phyloP scores from a whole-genome alignment of 2,888 invertebrate species.

The Ditula angustiorana region DNA sequence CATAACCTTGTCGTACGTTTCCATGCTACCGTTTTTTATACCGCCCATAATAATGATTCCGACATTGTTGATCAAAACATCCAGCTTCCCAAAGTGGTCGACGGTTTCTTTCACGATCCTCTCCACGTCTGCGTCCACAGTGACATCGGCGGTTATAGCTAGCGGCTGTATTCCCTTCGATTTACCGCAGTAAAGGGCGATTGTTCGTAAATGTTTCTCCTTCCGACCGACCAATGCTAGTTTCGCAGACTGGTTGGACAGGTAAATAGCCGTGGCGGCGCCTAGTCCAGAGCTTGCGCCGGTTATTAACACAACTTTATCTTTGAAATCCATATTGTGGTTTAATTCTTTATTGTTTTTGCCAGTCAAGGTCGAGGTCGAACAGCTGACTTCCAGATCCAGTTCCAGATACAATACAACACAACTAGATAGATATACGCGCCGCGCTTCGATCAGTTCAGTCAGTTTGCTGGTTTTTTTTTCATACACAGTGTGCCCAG shows the following conservation, averaged over 20 bases:
- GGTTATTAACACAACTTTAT: constrained; percentile 87
- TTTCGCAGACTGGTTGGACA: constrained; percentile 88
- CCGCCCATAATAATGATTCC: constrained; percentile 91
- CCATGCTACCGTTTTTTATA: constrained; percentile 92
- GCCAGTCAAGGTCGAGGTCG: not conserved
- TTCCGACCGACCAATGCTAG: constrained; percentile 86
- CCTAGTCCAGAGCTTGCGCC: constrained; percentile 92
- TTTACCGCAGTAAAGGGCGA: constrained; percentile 81
- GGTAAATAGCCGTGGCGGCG: constrained; percentile 88
- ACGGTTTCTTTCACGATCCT: constrained; percentile 89
- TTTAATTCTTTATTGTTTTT: constrained; percentile 20
- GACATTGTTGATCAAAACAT: constrained; percentile 94
- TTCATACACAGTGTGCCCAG: too few relatives aligned
- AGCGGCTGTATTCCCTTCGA: constrained; percentile 85
- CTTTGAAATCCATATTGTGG: constrained; percentile 82
- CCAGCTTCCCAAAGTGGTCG: constrained; percentile 88
- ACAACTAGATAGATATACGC: too few relatives aligned
- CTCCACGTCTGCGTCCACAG: constrained; percentile 88
- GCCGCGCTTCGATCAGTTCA: too few relatives aligned
- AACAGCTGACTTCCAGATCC: constrained; percentile 23
- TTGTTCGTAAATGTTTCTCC: constrained; percentile 66
- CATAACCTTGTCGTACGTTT: constrained; percentile 94
- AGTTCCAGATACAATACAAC: not conserved
- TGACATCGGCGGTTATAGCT: constrained; percentile 87
- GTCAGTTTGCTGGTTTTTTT: too few relatives aligned